Conservation (phyloP, 2,797 vertebrate genomes). For the Bryconaethiops microstoma region DNA sequence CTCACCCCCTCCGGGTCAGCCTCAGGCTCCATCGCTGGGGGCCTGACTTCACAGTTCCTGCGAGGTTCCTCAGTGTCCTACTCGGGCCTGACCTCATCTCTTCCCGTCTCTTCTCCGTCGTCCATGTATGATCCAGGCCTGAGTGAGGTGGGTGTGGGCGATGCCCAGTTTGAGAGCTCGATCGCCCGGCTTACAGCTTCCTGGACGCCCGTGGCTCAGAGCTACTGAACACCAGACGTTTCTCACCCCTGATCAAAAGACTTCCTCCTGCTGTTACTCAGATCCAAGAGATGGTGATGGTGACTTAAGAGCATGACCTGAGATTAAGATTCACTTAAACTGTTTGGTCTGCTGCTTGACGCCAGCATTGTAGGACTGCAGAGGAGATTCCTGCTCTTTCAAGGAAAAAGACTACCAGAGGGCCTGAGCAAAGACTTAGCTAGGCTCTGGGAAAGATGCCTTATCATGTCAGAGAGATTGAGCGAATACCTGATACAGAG, state of each 20-base stretch:
- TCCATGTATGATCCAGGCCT: conserved; percentile 81
- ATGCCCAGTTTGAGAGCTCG: conserved; percentile 82
- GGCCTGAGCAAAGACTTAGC: background rate
- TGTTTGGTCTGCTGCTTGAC: background rate
- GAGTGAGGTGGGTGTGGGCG: conserved; percentile 74
- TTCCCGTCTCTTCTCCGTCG: conserved; percentile 80
- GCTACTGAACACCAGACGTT: conserved; percentile 72
- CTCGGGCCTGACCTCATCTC: conserved; percentile 77
- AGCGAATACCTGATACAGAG: conserved; percentile 13
- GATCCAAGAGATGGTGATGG: background rate
- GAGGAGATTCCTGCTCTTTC: background rate
- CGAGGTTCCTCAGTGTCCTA: conserved; percentile 78
- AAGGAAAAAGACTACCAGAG: conserved; percentile 5
- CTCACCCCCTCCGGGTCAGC: conserved; percentile 76
- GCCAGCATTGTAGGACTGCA: background rate
- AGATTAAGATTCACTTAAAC: conserved; percentile 11
- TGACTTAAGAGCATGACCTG: conserved; percentile 3
- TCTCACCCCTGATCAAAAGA: background rate
- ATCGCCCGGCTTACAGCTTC: conserved; percentile 80
- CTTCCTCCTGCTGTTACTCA: background rate
- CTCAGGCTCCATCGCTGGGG: conserved; percentile 75
- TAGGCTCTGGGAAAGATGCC: conserved; percentile 3
- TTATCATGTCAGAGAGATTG: background rate
- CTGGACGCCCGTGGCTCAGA: conserved; percentile 83
- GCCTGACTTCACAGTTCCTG: conserved; percentile 81